Evolutionary conservation across 2,797 vertebrate species (phyloP).

Genomic region (Sarcophilus harrisii): DNA sequence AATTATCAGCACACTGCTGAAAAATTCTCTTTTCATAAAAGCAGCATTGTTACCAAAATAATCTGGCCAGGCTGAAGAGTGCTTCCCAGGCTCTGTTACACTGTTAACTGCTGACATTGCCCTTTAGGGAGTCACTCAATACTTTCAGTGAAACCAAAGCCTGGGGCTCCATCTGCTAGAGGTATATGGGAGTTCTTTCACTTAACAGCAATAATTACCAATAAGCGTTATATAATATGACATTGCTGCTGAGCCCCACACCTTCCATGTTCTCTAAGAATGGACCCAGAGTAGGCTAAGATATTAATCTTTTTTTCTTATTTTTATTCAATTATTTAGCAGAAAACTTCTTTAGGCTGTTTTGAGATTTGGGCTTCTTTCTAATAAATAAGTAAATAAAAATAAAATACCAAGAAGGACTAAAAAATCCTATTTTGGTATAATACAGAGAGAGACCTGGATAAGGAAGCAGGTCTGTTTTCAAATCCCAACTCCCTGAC

Average conservation of each 20-base stretch:
- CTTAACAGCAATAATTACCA: conserved; percentile 41
- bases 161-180: not conserved
- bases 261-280: not conserved
- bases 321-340: conserved; percentile 42
- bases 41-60: not conserved
- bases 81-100: not conserved
- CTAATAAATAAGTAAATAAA: conserved; percentile 9
- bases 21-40: not conserved
- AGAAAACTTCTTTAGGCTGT: conserved; percentile 26
- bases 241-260: not conserved
- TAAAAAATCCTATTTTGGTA: not conserved
- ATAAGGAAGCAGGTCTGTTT: not conserved
- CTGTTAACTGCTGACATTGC: not conserved
- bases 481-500: not conserved
- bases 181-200: not conserved
- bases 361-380: not conserved
- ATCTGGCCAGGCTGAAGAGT: not conserved
- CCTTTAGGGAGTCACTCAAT: not conserved
- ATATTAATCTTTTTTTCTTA: not conserved
- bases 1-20: not conserved
- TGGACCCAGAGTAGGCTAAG: not conserved
- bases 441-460: not conserved
- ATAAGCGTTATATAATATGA: not conserved
- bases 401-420: conserved; percentile 12
- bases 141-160: conserved; percentile 15